A percentile compares a stretch with the other conserved stretches of the same genome.
phyloP scores from a whole-genome alignment of 2,113 vertebrate genomes.

The Cephalopterus ornatus region DNA sequence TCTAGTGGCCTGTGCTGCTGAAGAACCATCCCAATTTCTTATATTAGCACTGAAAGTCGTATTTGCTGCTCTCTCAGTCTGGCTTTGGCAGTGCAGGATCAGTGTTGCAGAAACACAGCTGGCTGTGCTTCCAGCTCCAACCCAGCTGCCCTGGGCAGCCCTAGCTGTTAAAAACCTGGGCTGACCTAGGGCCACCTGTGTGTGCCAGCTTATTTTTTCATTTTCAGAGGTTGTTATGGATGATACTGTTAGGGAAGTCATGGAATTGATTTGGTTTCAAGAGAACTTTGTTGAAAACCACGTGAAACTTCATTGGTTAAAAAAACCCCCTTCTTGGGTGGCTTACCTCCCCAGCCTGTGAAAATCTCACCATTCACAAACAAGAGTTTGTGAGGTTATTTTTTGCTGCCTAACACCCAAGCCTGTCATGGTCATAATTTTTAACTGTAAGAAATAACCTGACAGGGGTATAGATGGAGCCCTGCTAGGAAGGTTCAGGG shows the following conservation, averaged over 20 bases:
- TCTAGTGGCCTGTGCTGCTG: background rate
- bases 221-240: background rate
- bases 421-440: background rate
- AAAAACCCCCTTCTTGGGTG: background rate
- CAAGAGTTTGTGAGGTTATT: background rate
- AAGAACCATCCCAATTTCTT: background rate
- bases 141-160: background rate
- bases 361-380: background rate
- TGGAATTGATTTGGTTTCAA: background rate
- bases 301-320: background rate
- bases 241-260: background rate
- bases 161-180: background rate
- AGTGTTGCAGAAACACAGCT: background rate
- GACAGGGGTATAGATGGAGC: background rate
- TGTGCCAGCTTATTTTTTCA: background rate
- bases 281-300: background rate
- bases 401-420: background rate
- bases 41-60: background rate
- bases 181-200: background rate
- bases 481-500: background rate
- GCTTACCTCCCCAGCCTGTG: background rate
- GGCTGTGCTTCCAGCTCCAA: background rate
- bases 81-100: background rate
- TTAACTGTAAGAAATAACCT: background rate
- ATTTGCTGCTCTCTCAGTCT: background rate